Conservation (phyloP, 2,888 invertebrate genomes). For the Leptarthrus brevirostris region DNA sequence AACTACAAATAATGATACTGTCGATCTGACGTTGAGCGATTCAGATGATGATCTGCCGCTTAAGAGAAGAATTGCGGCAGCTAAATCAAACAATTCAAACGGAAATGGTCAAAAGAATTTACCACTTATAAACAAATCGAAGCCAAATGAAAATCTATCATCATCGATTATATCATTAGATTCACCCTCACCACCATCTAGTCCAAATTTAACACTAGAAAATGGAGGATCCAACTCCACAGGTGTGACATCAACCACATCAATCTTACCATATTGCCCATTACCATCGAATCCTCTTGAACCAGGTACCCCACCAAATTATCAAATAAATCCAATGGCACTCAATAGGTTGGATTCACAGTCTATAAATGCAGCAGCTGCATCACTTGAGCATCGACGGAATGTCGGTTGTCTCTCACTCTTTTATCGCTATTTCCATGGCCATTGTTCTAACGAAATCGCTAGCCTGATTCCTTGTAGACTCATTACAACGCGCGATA, state of each 20-base stretch:
- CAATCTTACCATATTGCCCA: slow-evolving; percentile 18
- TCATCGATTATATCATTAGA: slow-evolving; percentile 60
- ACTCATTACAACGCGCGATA: too few species aligned
- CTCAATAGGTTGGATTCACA: slow-evolving; percentile 35
- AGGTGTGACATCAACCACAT: slow-evolving; percentile 35
- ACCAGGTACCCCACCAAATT: slow-evolving; percentile 14
- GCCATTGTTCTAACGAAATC: too few species aligned
- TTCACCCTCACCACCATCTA: slow-evolving; percentile 61
- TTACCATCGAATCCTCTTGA: neutral
- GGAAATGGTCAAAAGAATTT: slow-evolving; percentile 56
- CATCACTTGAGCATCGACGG: too few species aligned
- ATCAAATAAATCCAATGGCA: slow-evolving; percentile 36
- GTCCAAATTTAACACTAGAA: slow-evolving; percentile 55
- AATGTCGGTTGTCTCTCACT: too few species aligned
- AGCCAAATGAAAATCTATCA: slow-evolving; percentile 53
- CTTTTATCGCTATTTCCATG: too few species aligned
- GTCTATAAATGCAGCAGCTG: slow-evolving; percentile 25
- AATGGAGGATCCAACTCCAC: slow-evolving; percentile 25
- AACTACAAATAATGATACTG: slow-evolving; percentile 66
- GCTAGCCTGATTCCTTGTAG: too few species aligned
- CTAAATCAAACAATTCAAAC: slow-evolving; percentile 59
- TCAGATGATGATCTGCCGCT: slow-evolving; percentile 77
- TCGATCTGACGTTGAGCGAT: slow-evolving; percentile 78
- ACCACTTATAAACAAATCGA: slow-evolving; percentile 57
- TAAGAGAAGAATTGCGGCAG: slow-evolving; percentile 71